Evolutionary conservation across 2,797 vertebrate species (phyloP), one percentile per base, ranked within the genome.

Genomic region (Paguma larvata): DNA sequence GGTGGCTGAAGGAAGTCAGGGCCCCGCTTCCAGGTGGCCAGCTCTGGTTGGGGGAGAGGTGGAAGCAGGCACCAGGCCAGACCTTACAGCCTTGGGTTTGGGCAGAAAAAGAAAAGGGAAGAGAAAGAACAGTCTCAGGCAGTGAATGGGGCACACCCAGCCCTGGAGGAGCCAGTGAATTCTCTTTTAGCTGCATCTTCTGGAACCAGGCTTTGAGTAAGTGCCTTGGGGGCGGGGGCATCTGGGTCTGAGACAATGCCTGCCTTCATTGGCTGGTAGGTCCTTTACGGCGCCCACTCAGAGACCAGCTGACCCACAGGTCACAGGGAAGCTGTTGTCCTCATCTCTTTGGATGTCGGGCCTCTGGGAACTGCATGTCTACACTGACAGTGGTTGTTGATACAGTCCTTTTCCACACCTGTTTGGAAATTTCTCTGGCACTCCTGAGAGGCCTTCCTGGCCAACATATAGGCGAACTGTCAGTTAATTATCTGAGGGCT

Each of bases 401-500:
- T 77, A 16, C 3, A 27, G 32, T 27, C 6, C 65, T 53, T 89
- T 86, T 27, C 11, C 19, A 53, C 16, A 21, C 23, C 19, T 62
- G 4, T 10, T 34, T 67, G 38, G 65, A 89, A 72, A 87, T 48
- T 77, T 86, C 48, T 82, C 10, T 73, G 68, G 30, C 46, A 23
- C 53, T 88, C 6, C 23, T 5, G 16, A 95, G 78, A 88, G 83
- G 18, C 59, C 53, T 82, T 85, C 27, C 67, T 80, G 73, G 86
- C 34, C 15, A 44, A 10, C 34, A 46, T 9, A 3, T 6, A 59
- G 78, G 18, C 0, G 6, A 23, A 18, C 65, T 68, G 65, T 72
- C 70, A 92, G 79, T 91, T 77, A 85, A 73, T 90, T 92, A 2
- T 73, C 56, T 94, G 68, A 96, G 65, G 5, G 48, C 41, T 5